Percentiles rank a stretch among this genome's conserved stretches.
phyloP scores from a whole-genome alignment of 2,888 invertebrate species.

The Hirtodrosophila confusa region DNA sequence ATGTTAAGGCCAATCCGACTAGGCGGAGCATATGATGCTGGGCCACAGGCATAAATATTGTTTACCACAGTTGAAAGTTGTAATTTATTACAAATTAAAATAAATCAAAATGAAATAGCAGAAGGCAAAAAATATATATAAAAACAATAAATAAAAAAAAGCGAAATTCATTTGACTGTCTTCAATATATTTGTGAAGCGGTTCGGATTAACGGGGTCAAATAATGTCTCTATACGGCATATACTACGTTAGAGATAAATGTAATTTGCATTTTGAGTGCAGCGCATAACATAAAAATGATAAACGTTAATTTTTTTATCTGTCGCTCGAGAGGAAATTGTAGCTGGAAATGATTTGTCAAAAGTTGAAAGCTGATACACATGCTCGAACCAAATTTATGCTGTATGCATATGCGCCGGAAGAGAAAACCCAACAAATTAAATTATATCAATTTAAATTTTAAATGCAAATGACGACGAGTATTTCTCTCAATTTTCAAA shows the following conservation, averaged over 20 bases:
- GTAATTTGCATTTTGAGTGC: conserved; percentile 70
- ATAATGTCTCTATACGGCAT: conserved; percentile 61
- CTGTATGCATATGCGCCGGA: conserved; percentile 43
- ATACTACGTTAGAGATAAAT: conserved; percentile 27
- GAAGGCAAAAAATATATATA: conserved; percentile 21
- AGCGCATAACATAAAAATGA: conserved; percentile 60
- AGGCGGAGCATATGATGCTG: conserved; percentile 45
- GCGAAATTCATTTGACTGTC: conserved; percentile 1
- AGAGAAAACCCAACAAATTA: conserved; percentile 62
- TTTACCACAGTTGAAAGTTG: conserved; percentile 67
- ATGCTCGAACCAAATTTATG: conserved; percentile 4
- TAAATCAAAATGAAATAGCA: conserved; percentile 68
- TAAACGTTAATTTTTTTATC: conserved; percentile 72
- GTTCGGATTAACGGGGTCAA: conserved; percentile 17
- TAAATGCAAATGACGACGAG: conserved; percentile 32
- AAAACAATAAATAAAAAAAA: conserved; percentile 10
- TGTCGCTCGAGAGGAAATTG: conserved; percentile 54
- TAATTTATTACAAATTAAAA: conserved; percentile 80
- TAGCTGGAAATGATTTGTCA: conserved; percentile 76
- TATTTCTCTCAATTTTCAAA: conserved; percentile 14
- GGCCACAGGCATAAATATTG: conserved; percentile 61
- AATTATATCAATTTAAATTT: conserved; percentile 54
- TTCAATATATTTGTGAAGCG: conserved; percentile 14
- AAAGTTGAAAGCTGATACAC: conserved; percentile 47
- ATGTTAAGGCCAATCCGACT: conserved; percentile 28